These are phyloP conservation scores for Pristiophorus japonicus DNA, from an alignment of 2,113 vertebrate genomes.

Conservation along the genomic window DNA sequence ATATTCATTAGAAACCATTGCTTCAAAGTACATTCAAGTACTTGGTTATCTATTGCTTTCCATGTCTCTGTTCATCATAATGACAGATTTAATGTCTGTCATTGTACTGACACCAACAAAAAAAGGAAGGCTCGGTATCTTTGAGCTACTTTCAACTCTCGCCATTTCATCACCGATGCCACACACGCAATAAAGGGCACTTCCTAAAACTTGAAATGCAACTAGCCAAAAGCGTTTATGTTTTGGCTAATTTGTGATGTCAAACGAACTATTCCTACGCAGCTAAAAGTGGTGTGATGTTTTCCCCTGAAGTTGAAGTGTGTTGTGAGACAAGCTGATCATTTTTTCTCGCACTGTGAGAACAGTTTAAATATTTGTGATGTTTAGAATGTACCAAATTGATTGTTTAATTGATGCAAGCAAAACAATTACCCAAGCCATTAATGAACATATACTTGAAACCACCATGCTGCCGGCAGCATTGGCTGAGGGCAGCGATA, in stretches of 20 bases:
- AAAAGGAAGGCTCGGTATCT: not conserved
- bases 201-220: not conserved
- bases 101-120: not conserved
- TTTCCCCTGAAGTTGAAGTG: not conserved
- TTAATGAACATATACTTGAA: not conserved
- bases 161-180: not conserved
- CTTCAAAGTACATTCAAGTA: conserved; percentile 25
- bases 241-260: not conserved
- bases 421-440: conserved; percentile 23
- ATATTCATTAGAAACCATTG: conserved; percentile 31
- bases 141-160: not conserved
- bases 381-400: not conserved
- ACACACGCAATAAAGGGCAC: not conserved
- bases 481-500: not conserved
- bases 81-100: not conserved
- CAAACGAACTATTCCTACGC: not conserved
- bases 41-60: conserved; percentile 5
- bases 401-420: conserved; percentile 13
- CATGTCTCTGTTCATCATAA: not conserved
- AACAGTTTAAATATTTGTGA: not conserved
- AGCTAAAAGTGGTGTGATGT: not conserved
- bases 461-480: not conserved
- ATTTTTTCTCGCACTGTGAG: not conserved
- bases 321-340: not conserved
- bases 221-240: not conserved